phyloP scores from a whole-genome alignment of 53 echinoderm and acorn worm species.

The Zoroaster sp. region DNA sequence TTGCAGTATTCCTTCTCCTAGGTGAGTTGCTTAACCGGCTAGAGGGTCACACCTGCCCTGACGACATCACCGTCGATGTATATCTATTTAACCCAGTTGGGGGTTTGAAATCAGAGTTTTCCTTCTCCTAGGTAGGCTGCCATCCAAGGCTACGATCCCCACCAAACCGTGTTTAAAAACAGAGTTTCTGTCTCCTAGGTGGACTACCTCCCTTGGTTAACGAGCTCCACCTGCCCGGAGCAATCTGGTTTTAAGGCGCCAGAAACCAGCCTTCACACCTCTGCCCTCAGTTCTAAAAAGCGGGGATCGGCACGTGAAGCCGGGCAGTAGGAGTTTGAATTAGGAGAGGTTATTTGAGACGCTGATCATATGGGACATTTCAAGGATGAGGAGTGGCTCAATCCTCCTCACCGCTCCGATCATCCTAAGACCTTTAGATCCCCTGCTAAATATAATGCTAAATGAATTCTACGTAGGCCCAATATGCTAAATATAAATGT shows the following conservation, averaged over 20 bases:
- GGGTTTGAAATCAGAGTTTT: background rate
- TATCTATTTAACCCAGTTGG: background rate
- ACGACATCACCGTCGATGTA: no score
- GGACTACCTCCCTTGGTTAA: background rate
- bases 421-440: no score
- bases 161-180: background rate
- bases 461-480: no score
- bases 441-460: no score
- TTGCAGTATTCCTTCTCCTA: no score
- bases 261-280: constrained; percentile 1
- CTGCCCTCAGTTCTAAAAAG: background rate
- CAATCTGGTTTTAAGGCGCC: background rate
- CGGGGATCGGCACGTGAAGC: constrained; percentile 2
- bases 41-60: no score
- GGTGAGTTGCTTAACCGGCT: no score
- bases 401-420: no score
- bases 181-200: background rate
- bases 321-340: background rate
- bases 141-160: background rate
- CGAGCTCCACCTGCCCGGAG: background rate
- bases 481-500: no score
- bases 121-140: background rate
- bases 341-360: constrained; percentile 18
- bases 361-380: background rate
- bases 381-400: no score